These are phyloP conservation scores for Pteronura brasiliensis DNA, from an alignment of 2,113 vertebrate genomes.

Conservation along the genomic window DNA sequence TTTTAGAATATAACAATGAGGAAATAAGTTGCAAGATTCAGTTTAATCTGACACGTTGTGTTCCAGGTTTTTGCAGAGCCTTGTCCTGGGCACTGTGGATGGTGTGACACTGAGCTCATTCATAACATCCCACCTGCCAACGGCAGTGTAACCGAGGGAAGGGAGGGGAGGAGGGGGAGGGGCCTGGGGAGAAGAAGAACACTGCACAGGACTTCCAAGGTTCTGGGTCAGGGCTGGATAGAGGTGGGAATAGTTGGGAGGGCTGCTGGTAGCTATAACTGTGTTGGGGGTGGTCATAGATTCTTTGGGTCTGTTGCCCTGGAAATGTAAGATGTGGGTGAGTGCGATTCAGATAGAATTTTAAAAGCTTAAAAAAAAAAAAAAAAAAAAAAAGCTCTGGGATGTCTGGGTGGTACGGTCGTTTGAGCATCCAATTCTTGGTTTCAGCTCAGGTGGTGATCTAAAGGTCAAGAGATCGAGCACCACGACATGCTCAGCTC, in stretches of 20 bases:
- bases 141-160: background rate
- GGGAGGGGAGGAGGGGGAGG: background rate
- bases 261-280: background rate
- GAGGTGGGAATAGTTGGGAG: background rate
- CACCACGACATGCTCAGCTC: too few relatives aligned
- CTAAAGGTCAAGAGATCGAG: background rate
- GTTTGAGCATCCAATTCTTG: background rate
- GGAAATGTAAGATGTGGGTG: background rate
- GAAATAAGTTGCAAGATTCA: background rate
- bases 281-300: background rate
- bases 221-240: background rate
- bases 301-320: background rate
- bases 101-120: background rate
- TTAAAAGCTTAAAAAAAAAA: background rate
- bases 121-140: background rate
- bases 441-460: background rate
- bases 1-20: background rate
- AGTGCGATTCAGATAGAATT: background rate
- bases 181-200: background rate
- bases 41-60: background rate
- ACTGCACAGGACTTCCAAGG: background rate
- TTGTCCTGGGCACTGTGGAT: background rate
- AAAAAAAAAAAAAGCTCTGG: background rate
- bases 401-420: background rate
- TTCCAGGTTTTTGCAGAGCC: background rate